Percentiles rank a stretch among this genome's conserved stretches.
phyloP scores from a whole-genome alignment of 1,140 invertebrate genomes.

The Pemphigus obesinymphae region DNA sequence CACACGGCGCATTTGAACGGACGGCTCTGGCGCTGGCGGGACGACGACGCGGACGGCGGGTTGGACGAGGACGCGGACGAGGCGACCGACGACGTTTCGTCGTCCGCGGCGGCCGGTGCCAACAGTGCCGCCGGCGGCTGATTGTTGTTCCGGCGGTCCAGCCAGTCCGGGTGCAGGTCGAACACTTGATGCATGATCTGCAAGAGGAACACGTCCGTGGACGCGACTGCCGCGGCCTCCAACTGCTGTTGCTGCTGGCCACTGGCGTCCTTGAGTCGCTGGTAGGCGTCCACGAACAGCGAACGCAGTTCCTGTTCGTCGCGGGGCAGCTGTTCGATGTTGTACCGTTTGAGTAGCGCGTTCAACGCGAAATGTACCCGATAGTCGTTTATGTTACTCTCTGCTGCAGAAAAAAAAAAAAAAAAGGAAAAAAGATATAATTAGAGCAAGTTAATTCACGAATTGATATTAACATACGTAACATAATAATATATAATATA shows the following conservation, averaged over 20 bases:
- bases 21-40: conserved; percentile 62
- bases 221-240: neutral
- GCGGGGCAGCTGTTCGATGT: neutral
- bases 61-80: conserved; percentile 40
- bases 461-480: no score
- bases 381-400: neutral
- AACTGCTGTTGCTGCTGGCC: neutral
- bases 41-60: conserved; percentile 9
- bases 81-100: conserved; percentile 9
- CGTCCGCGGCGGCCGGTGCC: neutral
- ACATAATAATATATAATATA: no score
- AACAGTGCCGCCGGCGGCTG: neutral
- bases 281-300: neutral
- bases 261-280: neutral
- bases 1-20: conserved; percentile 84
- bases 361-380: conserved; percentile 5
- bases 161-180: conserved; percentile 4
- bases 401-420: neutral
- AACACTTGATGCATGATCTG: conserved; percentile 31
- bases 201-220: neutral
- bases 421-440: no score
- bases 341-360: neutral
- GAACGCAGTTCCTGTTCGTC: conserved; percentile 11
- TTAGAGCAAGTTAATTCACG: no score
- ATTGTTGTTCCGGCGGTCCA: neutral